A percentile compares a stretch with the other conserved stretches of the same genome.
Conservation (phyloP, 2,888 invertebrate genomes). For the Protonemura montana region DNA sequence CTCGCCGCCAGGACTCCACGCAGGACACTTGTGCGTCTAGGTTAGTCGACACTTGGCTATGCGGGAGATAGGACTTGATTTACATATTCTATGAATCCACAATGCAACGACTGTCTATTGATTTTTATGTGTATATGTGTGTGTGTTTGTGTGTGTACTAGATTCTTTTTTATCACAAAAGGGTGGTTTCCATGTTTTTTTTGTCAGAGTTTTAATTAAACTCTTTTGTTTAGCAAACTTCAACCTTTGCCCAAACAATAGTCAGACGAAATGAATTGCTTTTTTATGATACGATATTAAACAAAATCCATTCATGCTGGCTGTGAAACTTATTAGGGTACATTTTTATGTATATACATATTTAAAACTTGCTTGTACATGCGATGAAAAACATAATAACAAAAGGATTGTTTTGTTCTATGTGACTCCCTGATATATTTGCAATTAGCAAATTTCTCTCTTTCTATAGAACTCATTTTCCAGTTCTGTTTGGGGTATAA, state of each 20-base stretch:
- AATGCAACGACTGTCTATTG: slow-evolving; percentile 39
- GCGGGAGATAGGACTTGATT: background rate
- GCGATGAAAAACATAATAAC: slow-evolving; percentile 36
- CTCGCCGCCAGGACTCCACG: background rate
- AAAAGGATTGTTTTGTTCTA: slow-evolving; percentile 37
- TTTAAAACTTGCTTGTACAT: slow-evolving; percentile 20
- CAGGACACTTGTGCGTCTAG: background rate
- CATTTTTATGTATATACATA: slow-evolving; percentile 21
- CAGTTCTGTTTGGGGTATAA: slow-evolving; percentile 37
- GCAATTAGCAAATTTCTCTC: slow-evolving; percentile 30
- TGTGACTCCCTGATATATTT: slow-evolving; percentile 33
- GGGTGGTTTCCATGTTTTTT: slow-evolving; percentile 40
- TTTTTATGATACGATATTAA: slow-evolving; percentile 45
- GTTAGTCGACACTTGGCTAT: slow-evolving; percentile 19
- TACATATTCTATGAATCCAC: slow-evolving; percentile 18
- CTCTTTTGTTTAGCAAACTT: slow-evolving; percentile 39
- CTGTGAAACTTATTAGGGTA: slow-evolving; percentile 46
- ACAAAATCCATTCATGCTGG: slow-evolving; percentile 48
- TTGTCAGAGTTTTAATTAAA: slow-evolving; percentile 42
- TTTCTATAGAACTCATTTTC: slow-evolving; percentile 41
- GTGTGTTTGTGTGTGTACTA: background rate
- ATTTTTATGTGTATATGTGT: slow-evolving; percentile 23
- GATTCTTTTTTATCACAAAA: slow-evolving; percentile 32
- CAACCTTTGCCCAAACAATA: slow-evolving; percentile 46
- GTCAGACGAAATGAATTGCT: slow-evolving; percentile 49